These are phyloP conservation scores for Labrus mixtus DNA, from an alignment of 2,113 vertebrate species.

Conservation along the genomic window DNA sequence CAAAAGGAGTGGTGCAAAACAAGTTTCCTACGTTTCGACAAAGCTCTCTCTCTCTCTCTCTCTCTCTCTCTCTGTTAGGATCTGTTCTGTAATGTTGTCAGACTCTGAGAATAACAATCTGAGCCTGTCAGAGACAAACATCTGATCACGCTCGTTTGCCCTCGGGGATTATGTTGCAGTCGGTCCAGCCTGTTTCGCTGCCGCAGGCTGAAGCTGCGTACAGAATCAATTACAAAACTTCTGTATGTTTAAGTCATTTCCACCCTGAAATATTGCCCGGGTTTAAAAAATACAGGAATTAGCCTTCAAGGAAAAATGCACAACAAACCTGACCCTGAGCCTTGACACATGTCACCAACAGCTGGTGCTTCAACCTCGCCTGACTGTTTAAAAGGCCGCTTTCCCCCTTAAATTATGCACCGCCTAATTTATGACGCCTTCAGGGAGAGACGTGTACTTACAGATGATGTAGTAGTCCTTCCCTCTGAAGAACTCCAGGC, in stretches of 20 bases:
- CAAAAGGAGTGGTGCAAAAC: too few species aligned
- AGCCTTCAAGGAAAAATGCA: neutral
- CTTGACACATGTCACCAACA: neutral
- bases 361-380: neutral
- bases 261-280: neutral
- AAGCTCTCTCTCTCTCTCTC: too few species aligned
- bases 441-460: conserved; percentile 82
- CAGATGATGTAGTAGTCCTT: conserved; percentile 99
- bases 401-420: neutral
- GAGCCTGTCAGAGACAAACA: neutral
- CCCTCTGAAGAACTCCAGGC: conserved; percentile 97
- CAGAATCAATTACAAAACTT: too few species aligned
- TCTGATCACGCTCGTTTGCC: neutral
- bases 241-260: neutral
- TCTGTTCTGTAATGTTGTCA: too few species aligned
- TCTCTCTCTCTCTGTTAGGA: too few species aligned
- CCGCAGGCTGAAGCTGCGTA: too few species aligned
- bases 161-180: neutral
- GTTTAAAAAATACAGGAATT: neutral
- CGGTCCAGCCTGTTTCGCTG: too few species aligned
- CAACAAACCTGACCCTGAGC: neutral
- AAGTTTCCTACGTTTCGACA: too few species aligned
- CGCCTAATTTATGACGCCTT: neutral
- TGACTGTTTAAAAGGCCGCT: conserved; percentile 2
- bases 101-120: too few species aligned